A percentile compares a stretch with the other conserved stretches of the same genome.
Evolutionary conservation across 2,113 vertebrate genomes (phyloP).

Genomic region (Sterrhoptilus dennistouni): DNA sequence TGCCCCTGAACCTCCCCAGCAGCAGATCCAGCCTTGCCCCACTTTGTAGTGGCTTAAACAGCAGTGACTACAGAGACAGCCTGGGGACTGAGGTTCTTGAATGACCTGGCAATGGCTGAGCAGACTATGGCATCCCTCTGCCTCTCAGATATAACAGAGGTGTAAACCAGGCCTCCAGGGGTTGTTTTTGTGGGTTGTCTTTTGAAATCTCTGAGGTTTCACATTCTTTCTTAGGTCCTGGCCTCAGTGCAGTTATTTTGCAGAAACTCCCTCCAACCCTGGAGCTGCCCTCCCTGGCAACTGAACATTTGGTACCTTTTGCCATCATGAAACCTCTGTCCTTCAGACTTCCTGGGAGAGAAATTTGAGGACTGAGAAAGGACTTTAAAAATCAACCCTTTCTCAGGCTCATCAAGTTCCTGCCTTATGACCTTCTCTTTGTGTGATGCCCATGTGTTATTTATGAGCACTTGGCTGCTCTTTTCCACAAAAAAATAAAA

Average conservation of each 20-base stretch:
- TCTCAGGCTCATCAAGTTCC: background rate
- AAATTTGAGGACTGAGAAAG: background rate
- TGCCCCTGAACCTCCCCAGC: background rate
- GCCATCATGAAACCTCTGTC: background rate
- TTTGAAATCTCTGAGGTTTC: background rate
- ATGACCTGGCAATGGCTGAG: background rate
- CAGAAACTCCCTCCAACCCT: background rate
- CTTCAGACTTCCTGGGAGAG: background rate
- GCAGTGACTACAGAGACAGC: background rate
- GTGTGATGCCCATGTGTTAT: background rate
- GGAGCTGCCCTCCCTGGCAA: background rate
- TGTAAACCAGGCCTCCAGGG: background rate
- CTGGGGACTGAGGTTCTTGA: background rate
- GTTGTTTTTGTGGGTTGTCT: background rate
- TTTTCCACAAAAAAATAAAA: rapidly evolving
- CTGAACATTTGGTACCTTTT: background rate
- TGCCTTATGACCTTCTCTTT: background rate
- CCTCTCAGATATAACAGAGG: background rate
- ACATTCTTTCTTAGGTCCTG: background rate
- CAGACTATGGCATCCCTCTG: background rate
- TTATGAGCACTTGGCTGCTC: background rate
- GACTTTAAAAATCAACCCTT: background rate
- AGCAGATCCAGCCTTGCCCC: background rate
- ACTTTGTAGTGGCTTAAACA: background rate
- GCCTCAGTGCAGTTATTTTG: background rate